Evolutionary conservation across 2,797 vertebrate species (phyloP), one percentile per base, ranked within the genome.

Genomic region (Sebastes minor): DNA sequence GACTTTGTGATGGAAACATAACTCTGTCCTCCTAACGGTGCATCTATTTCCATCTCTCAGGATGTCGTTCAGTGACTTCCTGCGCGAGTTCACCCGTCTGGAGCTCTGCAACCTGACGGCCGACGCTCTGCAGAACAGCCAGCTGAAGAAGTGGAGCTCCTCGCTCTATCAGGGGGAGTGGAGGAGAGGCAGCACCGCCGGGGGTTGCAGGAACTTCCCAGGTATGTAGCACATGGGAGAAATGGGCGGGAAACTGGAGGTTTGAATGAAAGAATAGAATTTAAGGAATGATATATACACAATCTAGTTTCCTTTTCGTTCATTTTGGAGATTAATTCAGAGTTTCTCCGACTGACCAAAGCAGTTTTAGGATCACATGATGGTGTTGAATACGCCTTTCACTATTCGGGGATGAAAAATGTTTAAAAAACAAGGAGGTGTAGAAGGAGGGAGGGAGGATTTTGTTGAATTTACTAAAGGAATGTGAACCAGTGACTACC

Each of bases 101-200:
- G 98, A 99, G 95, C 97, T 99, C 92, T 99, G 98, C 80, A 99
- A 99, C 95, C 96, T 99, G 81, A 99, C 98, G 0, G 97, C 98
- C 0, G 98, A 99, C 1, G 95, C 98, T 0, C 96, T 99, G 66
- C 91, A 96, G 69, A 83, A 96, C 23, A 90, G 46, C 70, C 92
- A 88, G 20, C 76, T 96, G 90, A 97, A 97, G 88, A 97, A 96
- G 27, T 99, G 98, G 98, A 98, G 96, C 95, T 95, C 98, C 0
- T 95, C 79, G 0, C 91, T 97, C 2, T 98, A 96, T 1, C 96
- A 96, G 23, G 97, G 98, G 23, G 97, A 87, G 90, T 98, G 77
- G 98, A 95, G 96, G 85, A 90, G 90, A 64, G 96, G 96, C 82
- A 96, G 95, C 91, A 96, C 96, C 1, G 96, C 96, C 0, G 96